Conservation (phyloP, 1,140 invertebrate species). For the Acyrthosiphon pisum region DNA sequence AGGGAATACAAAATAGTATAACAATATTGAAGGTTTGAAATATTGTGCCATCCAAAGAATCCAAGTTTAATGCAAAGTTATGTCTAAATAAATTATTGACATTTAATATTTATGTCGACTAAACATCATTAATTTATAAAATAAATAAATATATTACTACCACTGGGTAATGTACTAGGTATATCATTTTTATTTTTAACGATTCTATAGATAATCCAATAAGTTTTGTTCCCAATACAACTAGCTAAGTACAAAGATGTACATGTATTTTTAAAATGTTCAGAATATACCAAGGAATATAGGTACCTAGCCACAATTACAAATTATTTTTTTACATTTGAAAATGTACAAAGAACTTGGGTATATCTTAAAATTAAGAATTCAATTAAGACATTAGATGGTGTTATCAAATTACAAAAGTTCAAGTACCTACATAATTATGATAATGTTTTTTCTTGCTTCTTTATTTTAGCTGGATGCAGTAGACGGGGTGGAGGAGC, state of each 20-base stretch:
- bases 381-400: not conserved
- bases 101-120: not conserved
- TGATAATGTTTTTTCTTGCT: not conserved
- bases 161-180: not conserved
- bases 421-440: not conserved
- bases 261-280: not conserved
- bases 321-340: not conserved
- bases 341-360: not conserved
- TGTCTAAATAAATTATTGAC: not conserved
- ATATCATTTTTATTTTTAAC: not conserved
- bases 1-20: not conserved
- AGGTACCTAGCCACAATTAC: too few species aligned
- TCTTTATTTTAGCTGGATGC: conserved; percentile 26
- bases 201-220: not conserved
- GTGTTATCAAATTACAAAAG: not conserved
- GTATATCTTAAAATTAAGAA: too few species aligned
- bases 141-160: not conserved
- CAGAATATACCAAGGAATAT: not conserved
- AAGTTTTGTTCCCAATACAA: not conserved
- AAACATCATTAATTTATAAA: not conserved
- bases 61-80: not conserved
- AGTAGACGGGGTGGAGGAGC: conserved; percentile 33
- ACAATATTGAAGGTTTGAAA: not conserved
- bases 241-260: not conserved
- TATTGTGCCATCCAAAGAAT: not conserved